phyloP scores from a whole-genome alignment of 2,888 invertebrate species.

The Leptopterna dolabrata region DNA sequence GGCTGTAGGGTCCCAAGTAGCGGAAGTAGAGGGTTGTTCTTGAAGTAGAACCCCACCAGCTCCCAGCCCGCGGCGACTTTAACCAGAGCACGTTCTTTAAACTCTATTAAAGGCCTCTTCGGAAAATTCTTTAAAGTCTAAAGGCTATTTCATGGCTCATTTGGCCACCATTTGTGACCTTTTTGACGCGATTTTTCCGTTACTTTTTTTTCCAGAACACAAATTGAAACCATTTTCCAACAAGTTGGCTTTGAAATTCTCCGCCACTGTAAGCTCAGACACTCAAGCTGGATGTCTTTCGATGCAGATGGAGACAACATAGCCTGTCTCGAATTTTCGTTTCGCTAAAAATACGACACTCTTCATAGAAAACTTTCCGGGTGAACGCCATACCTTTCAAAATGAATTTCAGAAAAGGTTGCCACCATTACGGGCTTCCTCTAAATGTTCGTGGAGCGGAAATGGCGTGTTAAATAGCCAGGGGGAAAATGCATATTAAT shows the following conservation, averaged over 20 bases:
- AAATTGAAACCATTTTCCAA: constrained; percentile 5
- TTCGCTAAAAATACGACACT: too few relatives aligned
- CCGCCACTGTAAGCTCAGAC: too few relatives aligned
- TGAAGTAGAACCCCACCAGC: neutral
- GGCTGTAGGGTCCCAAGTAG: neutral
- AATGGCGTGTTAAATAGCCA: too few relatives aligned
- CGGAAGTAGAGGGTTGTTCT: neutral
- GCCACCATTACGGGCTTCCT: too few relatives aligned
- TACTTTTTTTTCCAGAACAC: neutral
- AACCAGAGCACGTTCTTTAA: constrained; percentile 55
- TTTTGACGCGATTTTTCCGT: neutral
- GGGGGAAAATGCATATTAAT: too few relatives aligned
- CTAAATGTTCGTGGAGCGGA: too few relatives aligned
- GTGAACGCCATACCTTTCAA: too few relatives aligned
- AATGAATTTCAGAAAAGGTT: too few relatives aligned
- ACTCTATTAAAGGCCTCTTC: constrained; percentile 53
- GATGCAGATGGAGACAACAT: too few relatives aligned
- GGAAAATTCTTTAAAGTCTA: constrained; percentile 53
- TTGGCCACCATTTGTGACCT: constrained; percentile 12
- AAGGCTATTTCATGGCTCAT: constrained; percentile 51
- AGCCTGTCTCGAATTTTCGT: too few relatives aligned
- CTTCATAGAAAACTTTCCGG: too few relatives aligned
- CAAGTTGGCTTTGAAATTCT: neutral
- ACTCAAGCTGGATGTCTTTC: too few relatives aligned
- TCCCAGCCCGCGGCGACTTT: constrained; percentile 3